Evolutionary conservation across 2,888 invertebrate genomes (phyloP).

Genomic region (Leptinotarsa haldemani): DNA sequence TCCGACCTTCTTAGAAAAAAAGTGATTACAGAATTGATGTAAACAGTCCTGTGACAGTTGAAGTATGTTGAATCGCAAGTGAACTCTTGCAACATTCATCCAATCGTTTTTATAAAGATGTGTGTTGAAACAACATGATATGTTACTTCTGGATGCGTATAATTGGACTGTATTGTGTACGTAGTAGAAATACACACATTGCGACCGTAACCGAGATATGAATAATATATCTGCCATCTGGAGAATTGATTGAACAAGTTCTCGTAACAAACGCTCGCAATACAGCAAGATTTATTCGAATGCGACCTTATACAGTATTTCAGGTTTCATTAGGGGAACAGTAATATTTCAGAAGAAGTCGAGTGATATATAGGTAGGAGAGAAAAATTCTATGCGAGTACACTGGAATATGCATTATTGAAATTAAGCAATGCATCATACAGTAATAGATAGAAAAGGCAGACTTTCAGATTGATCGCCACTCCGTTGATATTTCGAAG

Average conservation of each 20-base stretch:
- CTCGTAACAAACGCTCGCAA: background rate
- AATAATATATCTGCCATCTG: slow-evolving; percentile 13
- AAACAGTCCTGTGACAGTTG: no score
- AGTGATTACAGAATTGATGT: no score
- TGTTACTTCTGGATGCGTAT: background rate
- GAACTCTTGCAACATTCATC: background rate
- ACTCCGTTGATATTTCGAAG: background rate
- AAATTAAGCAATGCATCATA: slow-evolving; percentile 18
- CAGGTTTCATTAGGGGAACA: slow-evolving; percentile 13
- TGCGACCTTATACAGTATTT: slow-evolving; percentile 14
- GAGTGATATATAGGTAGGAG: slow-evolving; percentile 14
- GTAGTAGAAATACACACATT: slow-evolving; percentile 2
- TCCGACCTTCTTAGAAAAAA: no score
- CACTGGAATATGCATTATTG: slow-evolving; percentile 16
- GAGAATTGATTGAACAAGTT: slow-evolving; percentile 16
- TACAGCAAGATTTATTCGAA: slow-evolving; percentile 11
- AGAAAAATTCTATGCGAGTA: slow-evolving; percentile 15
- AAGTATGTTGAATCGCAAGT: background rate
- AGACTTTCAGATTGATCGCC: background rate
- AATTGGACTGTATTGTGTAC: background rate
- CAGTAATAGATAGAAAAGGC: slow-evolving; percentile 7
- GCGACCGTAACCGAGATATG: background rate
- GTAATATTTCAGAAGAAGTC: slow-evolving; percentile 17
- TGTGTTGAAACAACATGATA: slow-evolving; percentile 1
- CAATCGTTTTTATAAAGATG: background rate